Evolutionary conservation across 1,140 invertebrate species (phyloP).

Genomic region (Cherax destructor): DNA sequence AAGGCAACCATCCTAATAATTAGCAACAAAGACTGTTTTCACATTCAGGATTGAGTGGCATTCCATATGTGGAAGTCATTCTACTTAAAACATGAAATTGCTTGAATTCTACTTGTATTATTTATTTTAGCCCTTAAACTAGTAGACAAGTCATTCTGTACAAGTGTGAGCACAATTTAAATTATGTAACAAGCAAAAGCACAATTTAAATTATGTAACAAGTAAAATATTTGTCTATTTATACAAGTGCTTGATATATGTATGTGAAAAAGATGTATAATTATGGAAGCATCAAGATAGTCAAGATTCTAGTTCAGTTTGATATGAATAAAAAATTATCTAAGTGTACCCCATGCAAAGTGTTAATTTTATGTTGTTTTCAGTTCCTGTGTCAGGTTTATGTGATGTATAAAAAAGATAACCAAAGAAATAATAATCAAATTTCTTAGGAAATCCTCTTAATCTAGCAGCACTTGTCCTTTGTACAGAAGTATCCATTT

Average conservation of each 20-base stretch:
- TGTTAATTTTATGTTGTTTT: not conserved
- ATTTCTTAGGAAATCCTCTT: not conserved
- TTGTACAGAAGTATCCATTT: not conserved
- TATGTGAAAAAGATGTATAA: not conserved
- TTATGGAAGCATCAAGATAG: not conserved
- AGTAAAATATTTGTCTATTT: not conserved
- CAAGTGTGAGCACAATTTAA: not conserved
- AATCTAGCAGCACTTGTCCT: not conserved
- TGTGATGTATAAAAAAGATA: not conserved
- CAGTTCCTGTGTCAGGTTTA: not conserved
- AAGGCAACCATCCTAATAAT: constrained; percentile 3
- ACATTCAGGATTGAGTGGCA: not conserved
- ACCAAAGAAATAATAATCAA: not conserved
- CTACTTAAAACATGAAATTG: not conserved
- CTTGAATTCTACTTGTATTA: not conserved
- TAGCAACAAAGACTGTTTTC: constrained; percentile 7
- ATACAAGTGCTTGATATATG: not conserved
- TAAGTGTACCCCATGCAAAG: not conserved
- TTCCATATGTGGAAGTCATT: not conserved
- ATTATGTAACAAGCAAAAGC: no score
- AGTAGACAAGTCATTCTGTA: not conserved
- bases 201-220: not conserved
- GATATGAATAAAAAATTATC: not conserved
- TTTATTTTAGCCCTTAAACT: not conserved
- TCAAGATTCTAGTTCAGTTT: not conserved